A percentile compares a stretch with the other conserved stretches of the same genome.
Conservation (phyloP, 2,113 vertebrate genomes). For the Calyptommatus sinebrachiatus region DNA sequence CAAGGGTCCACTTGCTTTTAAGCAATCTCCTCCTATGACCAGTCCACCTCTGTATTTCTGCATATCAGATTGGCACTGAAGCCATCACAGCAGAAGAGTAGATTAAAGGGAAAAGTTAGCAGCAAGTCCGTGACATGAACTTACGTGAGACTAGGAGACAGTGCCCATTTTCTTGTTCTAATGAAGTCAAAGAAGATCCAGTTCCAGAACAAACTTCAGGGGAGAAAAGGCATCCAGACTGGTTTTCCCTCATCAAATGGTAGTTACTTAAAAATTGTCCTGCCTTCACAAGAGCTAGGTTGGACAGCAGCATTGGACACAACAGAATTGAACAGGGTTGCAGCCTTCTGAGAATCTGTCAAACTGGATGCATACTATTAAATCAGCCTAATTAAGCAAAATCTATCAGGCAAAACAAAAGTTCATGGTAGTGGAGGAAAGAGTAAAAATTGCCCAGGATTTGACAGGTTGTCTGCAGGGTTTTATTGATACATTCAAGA, state of each 20-base stretch:
- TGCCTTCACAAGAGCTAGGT: neutral
- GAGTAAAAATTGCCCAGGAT: neutral
- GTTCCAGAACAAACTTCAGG: neutral
- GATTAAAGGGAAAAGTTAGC: neutral
- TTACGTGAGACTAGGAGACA: neutral
- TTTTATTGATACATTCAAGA: neutral
- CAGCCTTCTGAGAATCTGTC: slow-evolving; percentile 2
- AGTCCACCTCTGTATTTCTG: neutral
- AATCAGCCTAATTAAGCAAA: neutral
- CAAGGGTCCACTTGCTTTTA: no score
- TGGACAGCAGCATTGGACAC: neutral
- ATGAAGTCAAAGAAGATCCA: neutral
- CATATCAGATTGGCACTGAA: neutral
- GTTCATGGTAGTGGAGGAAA: neutral
- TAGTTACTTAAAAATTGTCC: neutral
- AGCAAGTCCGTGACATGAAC: neutral
- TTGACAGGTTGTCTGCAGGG: neutral
- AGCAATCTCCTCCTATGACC: no score
- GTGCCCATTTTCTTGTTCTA: neutral
- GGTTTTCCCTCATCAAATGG: slow-evolving; percentile 21
- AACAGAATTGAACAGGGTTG: neutral
- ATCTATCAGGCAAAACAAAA: neutral
- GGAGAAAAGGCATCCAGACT: neutral
- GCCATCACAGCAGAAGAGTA: neutral
- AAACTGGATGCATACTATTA: neutral